phyloP scores from a whole-genome alignment of 2,888 invertebrate genomes.

The Chouioia cunea region DNA sequence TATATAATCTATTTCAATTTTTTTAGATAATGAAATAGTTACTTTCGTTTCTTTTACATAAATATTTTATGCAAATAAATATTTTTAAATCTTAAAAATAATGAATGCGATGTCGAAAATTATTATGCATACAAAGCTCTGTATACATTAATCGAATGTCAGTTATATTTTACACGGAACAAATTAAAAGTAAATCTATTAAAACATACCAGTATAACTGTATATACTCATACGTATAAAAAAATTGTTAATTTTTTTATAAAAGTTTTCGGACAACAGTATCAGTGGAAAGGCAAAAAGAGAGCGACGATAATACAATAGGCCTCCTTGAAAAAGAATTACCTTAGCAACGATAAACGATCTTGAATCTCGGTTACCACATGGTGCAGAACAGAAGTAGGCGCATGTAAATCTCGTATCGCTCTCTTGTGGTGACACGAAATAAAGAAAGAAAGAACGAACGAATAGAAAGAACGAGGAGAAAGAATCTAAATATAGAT shows the following conservation, averaged over 20 bases:
- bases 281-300: background rate
- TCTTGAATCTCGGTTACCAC: conserved; percentile 33
- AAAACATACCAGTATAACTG: background rate
- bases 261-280: too few relatives aligned
- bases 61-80: too few relatives aligned
- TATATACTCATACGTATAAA: background rate
- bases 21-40: too few relatives aligned
- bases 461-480: conserved; percentile 6
- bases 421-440: conserved; percentile 25
- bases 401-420: conserved; percentile 40
- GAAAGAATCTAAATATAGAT: conserved; percentile 55
- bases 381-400: conserved; percentile 29
- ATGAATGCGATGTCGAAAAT: too few relatives aligned
- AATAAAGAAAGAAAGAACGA: conserved; percentile 22
- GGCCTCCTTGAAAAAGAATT: conserved; percentile 17
- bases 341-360: conserved; percentile 3
- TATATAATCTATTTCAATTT: too few relatives aligned
- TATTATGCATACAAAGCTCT: too few relatives aligned
- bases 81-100: too few relatives aligned
- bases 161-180: background rate
- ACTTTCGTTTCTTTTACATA: too few relatives aligned
- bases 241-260: too few relatives aligned
- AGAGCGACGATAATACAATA: conserved; percentile 12
- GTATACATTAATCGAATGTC: background rate
- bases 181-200: background rate